Conservation (phyloP, 1,140 invertebrate genomes). For the Euwallacea fornicatus region DNA sequence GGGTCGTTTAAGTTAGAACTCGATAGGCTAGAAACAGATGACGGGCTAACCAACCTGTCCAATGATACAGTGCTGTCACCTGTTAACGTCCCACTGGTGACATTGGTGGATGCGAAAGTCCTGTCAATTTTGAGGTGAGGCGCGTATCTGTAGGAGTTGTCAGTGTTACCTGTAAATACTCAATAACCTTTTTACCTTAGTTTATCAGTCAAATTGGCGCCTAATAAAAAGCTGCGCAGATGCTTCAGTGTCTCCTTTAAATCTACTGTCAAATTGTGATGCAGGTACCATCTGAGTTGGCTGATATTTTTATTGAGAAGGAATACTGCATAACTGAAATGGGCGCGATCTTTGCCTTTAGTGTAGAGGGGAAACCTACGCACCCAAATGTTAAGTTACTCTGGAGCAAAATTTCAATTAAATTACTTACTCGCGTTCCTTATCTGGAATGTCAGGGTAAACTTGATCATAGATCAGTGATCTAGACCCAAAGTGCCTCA, state of each 20-base stretch:
- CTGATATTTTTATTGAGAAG: slow-evolving; percentile 88
- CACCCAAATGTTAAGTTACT: slow-evolving; percentile 19
- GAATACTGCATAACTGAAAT: slow-evolving; percentile 82
- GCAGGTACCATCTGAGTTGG: slow-evolving; percentile 75
- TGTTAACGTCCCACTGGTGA: slow-evolving; percentile 1
- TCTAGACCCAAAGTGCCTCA: slow-evolving; percentile 73
- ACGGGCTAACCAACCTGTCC: slow-evolving; percentile 38
- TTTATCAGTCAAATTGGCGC: slow-evolving; percentile 23
- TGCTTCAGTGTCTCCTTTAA: slow-evolving; percentile 75
- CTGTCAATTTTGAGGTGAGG: background rate
- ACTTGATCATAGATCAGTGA: slow-evolving; percentile 78
- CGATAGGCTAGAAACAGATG: slow-evolving; percentile 27
- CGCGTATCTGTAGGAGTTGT: background rate
- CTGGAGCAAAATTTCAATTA: slow-evolving; percentile 3
- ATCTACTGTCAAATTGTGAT: slow-evolving; percentile 65
- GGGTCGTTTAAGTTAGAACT: slow-evolving; percentile 40
- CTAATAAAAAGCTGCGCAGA: slow-evolving; percentile 59
- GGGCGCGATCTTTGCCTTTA: slow-evolving; percentile 71
- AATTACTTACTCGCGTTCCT: slow-evolving; percentile 70
- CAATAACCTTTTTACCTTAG: no score
- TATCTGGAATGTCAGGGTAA: slow-evolving; percentile 68
- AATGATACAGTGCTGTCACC: slow-evolving; percentile 18
- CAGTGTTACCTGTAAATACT: no score
- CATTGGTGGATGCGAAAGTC: background rate
- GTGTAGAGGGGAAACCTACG: slow-evolving; percentile 78